Evolutionary conservation across 1,140 invertebrate species (phyloP).

Genomic region (Microplitis demolitor): DNA sequence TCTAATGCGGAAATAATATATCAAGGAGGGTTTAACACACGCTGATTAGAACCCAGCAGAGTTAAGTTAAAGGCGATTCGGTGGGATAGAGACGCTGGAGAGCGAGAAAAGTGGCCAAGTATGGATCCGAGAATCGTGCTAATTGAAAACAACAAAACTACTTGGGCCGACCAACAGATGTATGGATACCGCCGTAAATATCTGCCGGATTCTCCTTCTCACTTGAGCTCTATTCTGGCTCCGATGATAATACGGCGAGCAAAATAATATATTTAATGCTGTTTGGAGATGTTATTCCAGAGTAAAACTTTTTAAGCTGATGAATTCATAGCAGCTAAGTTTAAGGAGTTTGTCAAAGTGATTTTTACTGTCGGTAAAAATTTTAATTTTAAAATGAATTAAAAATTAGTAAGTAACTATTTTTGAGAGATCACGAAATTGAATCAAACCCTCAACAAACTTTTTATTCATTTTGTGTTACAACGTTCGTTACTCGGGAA

Average conservation of each 20-base stretch:
- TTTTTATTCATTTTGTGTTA: background rate
- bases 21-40: slow-evolving; percentile 16
- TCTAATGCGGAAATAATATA: slow-evolving; percentile 19
- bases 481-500: background rate
- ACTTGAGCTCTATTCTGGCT: too few species aligned
- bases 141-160: slow-evolving; percentile 16
- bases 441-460: background rate
- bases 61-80: background rate
- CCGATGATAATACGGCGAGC: background rate
- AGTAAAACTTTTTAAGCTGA: too few species aligned
- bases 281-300: too few species aligned
- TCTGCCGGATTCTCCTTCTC: too few species aligned
- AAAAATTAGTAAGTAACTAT: too few species aligned
- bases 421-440: background rate
- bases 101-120: slow-evolving; percentile 7
- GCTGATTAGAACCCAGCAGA: slow-evolving; percentile 17
- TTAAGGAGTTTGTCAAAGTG: too few species aligned
- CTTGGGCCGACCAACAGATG: background rate
- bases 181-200: background rate
- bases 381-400: too few species aligned
- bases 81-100: too few species aligned
- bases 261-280: background rate
- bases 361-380: too few species aligned
- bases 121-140: slow-evolving; percentile 19
- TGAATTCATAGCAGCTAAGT: too few species aligned